Evolutionary conservation across 2,888 invertebrate species (phyloP).

Genomic region (Limnephilus lunatus): DNA sequence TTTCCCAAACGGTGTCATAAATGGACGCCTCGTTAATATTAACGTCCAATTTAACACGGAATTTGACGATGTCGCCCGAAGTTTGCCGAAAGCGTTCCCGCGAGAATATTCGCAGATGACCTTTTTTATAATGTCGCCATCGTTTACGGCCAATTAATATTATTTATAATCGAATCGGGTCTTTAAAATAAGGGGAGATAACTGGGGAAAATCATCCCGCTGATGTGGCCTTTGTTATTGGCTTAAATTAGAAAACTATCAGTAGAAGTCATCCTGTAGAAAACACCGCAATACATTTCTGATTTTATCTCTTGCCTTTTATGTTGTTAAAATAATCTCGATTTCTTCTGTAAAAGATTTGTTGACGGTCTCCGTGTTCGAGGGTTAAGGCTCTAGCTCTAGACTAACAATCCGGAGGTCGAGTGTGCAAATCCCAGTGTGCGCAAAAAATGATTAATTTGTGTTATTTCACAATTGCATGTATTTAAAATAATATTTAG

Average conservation of each 20-base stretch:
- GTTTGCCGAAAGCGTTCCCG: conserved; percentile 51
- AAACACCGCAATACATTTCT: not conserved
- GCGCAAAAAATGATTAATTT: no score
- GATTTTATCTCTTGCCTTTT: no score
- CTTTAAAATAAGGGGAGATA: conserved; percentile 17
- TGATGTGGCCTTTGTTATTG: not conserved
- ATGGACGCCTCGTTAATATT: conserved; percentile 61
- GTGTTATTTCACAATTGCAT: no score
- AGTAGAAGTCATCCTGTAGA: no score
- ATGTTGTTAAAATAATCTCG: no score
- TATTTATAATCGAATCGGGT: conserved; percentile 39
- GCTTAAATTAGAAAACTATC: not conserved
- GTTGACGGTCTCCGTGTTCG: no score
- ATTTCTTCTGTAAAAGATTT: no score
- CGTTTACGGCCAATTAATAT: conserved; percentile 53
- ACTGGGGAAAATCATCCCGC: not conserved
- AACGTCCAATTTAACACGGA: conserved; percentile 64
- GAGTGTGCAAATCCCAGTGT: no score
- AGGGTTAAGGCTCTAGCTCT: no score
- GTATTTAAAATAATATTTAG: no score
- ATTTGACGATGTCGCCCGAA: conserved; percentile 48
- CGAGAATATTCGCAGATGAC: conserved; percentile 55
- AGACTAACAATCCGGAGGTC: no score
- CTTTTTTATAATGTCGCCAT: conserved; percentile 58
- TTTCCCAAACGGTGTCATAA: conserved; percentile 42